phyloP scores from a whole-genome alignment of 2,113 vertebrate species.

The Natator depressus region DNA sequence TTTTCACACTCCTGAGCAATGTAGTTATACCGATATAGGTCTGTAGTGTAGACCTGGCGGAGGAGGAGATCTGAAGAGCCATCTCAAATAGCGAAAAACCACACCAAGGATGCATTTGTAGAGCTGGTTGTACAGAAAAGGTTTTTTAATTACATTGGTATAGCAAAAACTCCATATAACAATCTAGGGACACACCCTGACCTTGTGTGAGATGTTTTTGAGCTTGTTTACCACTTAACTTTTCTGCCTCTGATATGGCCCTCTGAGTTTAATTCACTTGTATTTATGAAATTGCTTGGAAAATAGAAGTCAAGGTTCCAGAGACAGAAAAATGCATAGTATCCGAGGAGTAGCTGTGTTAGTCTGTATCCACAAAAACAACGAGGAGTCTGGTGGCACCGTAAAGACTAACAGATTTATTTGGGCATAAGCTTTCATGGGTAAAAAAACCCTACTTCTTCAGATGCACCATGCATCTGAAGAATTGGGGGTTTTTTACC shows the following conservation, averaged over 20 bases:
- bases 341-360: too few relatives aligned
- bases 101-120: not conserved
- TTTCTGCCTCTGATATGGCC: not conserved
- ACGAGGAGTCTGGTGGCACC: too few relatives aligned
- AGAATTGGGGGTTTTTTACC: too few relatives aligned
- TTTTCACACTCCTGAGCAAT: not conserved
- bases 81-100: not conserved
- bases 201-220: not conserved
- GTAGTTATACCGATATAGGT: not conserved
- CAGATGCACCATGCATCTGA: too few relatives aligned
- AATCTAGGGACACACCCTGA: not conserved
- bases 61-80: not conserved
- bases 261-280: conserved; percentile 4
- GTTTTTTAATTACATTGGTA: not conserved
- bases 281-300: not conserved
- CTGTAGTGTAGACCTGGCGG: not conserved
- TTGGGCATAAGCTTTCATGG: too few relatives aligned
- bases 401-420: too few relatives aligned
- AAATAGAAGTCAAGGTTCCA: conserved; percentile 30
- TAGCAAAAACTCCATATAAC: too few relatives aligned
- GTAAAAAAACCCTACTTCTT: too few relatives aligned
- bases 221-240: conserved; percentile 10
- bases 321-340: not conserved
- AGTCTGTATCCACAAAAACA: too few relatives aligned
- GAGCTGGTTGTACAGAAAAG: not conserved